Conservation (phyloP, 2,888 invertebrate species). For the Dicycla oo region DNA sequence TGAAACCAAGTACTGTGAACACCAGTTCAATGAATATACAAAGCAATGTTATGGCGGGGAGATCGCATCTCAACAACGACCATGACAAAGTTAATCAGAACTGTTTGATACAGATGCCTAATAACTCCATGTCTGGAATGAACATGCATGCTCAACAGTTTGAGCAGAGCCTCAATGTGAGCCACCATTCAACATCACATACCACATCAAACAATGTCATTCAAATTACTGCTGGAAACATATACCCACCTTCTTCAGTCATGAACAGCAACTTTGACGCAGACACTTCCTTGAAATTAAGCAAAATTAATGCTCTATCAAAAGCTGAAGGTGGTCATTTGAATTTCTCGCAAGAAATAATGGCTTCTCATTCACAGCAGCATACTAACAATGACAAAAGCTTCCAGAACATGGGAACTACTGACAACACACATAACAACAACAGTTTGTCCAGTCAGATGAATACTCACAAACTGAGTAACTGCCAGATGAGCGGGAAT, state of each 20-base stretch:
- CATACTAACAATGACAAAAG: conserved; percentile 85
- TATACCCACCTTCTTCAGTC: conserved; percentile 83
- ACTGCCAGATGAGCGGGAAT: conserved; percentile 85
- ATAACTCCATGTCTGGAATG: conserved; percentile 75
- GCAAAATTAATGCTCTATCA: conserved; percentile 87
- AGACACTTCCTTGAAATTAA: conserved; percentile 86
- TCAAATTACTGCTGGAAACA: conserved; percentile 87
- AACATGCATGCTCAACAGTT: conserved; percentile 85
- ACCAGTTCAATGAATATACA: conserved; percentile 80
- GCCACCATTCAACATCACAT: conserved; percentile 83
- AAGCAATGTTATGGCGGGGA: conserved; percentile 74
- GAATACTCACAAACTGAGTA: conserved; percentile 85
- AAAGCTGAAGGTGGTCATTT: conserved; percentile 87
- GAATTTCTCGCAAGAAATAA: conserved; percentile 87
- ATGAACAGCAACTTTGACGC: conserved; percentile 86
- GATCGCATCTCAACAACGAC: conserved; percentile 79
- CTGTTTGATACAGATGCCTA: conserved; percentile 81
- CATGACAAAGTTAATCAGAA: conserved; percentile 83
- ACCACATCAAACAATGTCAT: conserved; percentile 85
- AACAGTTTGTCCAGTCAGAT: conserved; percentile 82
- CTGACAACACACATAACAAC: conserved; percentile 81
- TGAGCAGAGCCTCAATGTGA: conserved; percentile 81
- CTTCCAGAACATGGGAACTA: conserved; percentile 85
- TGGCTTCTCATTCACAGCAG: conserved; percentile 87
- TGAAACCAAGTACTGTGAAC: conserved; percentile 78